These are phyloP conservation scores for Hucho hucho DNA, from an alignment of 2,113 vertebrate species.

Conservation along the genomic window DNA sequence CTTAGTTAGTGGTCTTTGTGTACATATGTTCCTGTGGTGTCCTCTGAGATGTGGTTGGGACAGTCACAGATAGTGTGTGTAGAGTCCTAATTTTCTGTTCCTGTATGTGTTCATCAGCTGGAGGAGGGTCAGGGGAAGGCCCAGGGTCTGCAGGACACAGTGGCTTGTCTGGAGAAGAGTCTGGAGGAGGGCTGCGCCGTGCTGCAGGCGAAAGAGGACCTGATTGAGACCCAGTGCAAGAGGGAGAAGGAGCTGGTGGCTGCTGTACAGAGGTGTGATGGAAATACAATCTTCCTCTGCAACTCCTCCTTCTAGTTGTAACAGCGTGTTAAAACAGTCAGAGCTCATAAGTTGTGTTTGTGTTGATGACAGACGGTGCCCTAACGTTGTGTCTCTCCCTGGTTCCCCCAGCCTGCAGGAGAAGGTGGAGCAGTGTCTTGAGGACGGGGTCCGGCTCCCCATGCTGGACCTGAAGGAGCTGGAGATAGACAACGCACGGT, in stretches of 20 bases:
- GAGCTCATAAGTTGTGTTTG: no score
- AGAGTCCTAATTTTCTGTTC: neutral
- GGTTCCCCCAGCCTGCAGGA: constrained; percentile 81
- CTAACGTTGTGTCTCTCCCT: neutral
- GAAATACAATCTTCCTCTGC: neutral
- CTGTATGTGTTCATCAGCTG: constrained; percentile 68
- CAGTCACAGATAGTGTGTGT: no score
- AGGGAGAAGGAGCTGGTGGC: constrained; percentile 88
- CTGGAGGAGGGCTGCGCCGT: constrained; percentile 72
- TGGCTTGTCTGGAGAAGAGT: constrained; percentile 74
- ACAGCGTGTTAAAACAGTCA: no score
- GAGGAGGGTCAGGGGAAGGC: constrained; percentile 82
- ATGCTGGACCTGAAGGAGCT: constrained; percentile 90
- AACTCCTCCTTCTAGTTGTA: neutral
- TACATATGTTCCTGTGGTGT: no score
- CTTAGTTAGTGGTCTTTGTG: neutral
- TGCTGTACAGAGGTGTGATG: constrained; percentile 87
- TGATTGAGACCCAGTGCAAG: constrained; percentile 81
- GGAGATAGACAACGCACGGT: constrained; percentile 83
- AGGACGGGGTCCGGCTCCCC: constrained; percentile 89
- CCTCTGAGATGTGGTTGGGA: no score
- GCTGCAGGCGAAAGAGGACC: constrained; percentile 80
- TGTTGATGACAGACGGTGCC: no score
- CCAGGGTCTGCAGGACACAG: constrained; percentile 75
- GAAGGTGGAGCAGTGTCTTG: constrained; percentile 93